These are phyloP conservation scores for Drosophila prolongata DNA, from an alignment of 2,888 invertebrate genomes.

Conservation along the genomic window DNA sequence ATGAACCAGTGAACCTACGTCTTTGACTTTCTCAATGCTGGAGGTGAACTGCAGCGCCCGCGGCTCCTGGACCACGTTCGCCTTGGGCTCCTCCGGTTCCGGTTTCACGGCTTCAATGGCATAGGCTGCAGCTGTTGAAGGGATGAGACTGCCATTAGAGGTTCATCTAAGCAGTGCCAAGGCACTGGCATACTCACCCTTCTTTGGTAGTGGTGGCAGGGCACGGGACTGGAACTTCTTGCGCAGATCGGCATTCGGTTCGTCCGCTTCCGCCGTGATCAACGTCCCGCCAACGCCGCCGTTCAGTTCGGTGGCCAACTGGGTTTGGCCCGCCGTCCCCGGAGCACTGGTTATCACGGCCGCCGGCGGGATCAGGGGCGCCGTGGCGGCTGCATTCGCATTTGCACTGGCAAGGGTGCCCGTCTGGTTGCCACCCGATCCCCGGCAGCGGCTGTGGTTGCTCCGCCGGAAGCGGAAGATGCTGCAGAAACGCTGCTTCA, in stretches of 20 bases:
- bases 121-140: slow-evolving; percentile 57
- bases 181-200: slow-evolving; percentile 76
- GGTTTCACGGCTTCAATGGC: slow-evolving; percentile 58
- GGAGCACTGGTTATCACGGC: slow-evolving; percentile 28
- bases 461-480: slow-evolving; percentile 90
- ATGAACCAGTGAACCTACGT: slow-evolving; percentile 87
- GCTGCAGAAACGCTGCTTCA: slow-evolving; percentile 94
- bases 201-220: slow-evolving; percentile 88
- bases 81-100: slow-evolving; percentile 73
- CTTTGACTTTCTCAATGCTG: slow-evolving; percentile 96
- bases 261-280: slow-evolving; percentile 16
- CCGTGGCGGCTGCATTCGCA: slow-evolving; percentile 29
- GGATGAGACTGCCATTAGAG: too few relatives aligned
- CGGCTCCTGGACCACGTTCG: slow-evolving; percentile 74
- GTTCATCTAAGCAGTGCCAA: too few relatives aligned
- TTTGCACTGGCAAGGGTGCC: slow-evolving; percentile 18
- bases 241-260: slow-evolving; percentile 69
- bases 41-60: slow-evolving; percentile 92
- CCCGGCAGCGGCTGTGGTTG: slow-evolving; percentile 81
- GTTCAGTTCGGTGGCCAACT: slow-evolving; percentile 15
- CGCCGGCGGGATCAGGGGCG: slow-evolving; percentile 31
- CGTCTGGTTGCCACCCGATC: slow-evolving; percentile 45
- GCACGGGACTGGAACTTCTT: slow-evolving; percentile 88
- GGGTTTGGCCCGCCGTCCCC: slow-evolving; percentile 25
- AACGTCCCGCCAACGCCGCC: not conserved